Percentiles rank a stretch among this genome's conserved stretches.
These are phyloP conservation scores for Myiagra hebetior DNA, from an alignment of 2,113 vertebrate species.

Conservation along the genomic window DNA sequence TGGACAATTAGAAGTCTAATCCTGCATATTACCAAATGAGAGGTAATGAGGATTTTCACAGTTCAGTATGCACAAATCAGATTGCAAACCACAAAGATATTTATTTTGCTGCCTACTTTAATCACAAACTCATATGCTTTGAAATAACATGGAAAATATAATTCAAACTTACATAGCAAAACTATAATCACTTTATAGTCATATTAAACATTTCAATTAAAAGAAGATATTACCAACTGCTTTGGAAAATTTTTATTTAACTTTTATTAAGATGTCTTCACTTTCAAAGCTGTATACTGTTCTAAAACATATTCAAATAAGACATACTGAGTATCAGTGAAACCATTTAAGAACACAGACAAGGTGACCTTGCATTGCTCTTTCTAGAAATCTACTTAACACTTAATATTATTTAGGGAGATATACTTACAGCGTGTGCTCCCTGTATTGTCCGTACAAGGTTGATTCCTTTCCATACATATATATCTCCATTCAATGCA, in stretches of 20 bases:
- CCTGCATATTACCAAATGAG: not conserved
- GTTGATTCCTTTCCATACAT: constrained; percentile 96
- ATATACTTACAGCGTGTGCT: constrained; percentile 88
- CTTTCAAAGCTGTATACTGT: not conserved
- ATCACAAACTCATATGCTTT: not conserved
- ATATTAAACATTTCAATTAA: not conserved
- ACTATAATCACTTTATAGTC: not conserved
- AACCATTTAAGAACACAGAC: not conserved
- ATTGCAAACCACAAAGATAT: not conserved
- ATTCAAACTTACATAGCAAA: not conserved
- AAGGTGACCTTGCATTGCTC: not conserved
- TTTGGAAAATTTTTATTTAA: not conserved
- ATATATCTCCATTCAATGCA: constrained; percentile 95
- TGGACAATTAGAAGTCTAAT: not conserved
- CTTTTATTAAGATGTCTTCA: not conserved
- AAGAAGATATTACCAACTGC: not conserved
- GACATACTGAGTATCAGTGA: not conserved
- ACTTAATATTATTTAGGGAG: not conserved
- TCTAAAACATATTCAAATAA: not conserved
- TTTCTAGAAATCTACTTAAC: not conserved
- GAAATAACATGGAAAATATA: not conserved
- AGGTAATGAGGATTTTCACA: not conserved
- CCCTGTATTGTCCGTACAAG: constrained; percentile 92
- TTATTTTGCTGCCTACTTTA: not conserved
- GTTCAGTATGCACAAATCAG: not conserved